These are phyloP conservation scores for Lochmaea crataegi DNA, from an alignment of 2,888 invertebrate species.

Conservation along the genomic window DNA sequence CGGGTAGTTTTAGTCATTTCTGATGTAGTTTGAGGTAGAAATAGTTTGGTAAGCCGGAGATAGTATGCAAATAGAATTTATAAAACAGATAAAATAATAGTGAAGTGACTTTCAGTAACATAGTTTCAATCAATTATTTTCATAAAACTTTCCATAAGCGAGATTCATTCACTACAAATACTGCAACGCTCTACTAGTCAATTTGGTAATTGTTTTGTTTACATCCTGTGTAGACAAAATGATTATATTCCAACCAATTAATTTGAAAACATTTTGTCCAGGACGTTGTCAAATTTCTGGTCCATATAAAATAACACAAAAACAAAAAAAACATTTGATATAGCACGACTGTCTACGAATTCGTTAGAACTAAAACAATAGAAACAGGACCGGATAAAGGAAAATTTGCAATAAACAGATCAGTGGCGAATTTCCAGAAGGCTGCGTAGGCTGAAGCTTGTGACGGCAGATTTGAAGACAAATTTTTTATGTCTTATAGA, in stretches of 20 bases:
- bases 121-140: not conserved
- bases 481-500: no score
- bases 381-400: not conserved
- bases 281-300: not conserved
- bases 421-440: no score
- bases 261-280: not conserved
- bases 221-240: not conserved
- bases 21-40: no score
- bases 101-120: no score
- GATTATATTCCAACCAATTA: not conserved
- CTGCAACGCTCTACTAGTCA: not conserved
- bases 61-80: no score
- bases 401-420: no score
- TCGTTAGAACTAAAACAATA: not conserved
- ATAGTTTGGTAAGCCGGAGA: no score
- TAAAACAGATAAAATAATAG: no score
- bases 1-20: no score
- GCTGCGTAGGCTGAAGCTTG: no score
- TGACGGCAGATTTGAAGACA: no score
- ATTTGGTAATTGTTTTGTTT: slow-evolving; percentile 4
- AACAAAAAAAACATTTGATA: slow-evolving; percentile 2
- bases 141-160: not conserved
- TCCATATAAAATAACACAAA: not conserved
- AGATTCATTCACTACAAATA: not conserved
- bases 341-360: no score